phyloP scores from a whole-genome alignment of 2,888 invertebrate genomes.

The Scaptomyza tumidula region DNA sequence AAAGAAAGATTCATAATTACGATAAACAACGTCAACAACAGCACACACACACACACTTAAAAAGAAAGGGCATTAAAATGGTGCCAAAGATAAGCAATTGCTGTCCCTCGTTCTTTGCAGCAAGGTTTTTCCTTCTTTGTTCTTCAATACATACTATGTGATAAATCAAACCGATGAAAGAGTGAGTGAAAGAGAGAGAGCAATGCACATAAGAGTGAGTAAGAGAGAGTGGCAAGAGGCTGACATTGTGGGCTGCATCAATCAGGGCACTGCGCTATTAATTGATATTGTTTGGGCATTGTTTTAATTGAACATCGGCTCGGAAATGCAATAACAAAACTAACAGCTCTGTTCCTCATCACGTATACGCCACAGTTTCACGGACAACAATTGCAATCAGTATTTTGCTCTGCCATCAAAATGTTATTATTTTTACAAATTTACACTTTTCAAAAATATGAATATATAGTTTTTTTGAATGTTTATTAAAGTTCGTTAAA shows the following conservation, averaged over 20 bases:
- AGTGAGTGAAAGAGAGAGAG: not conserved
- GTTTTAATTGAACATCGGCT: constrained; percentile 69
- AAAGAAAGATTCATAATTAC: constrained; percentile 61
- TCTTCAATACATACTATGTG: constrained; percentile 37
- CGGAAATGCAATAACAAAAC: constrained; percentile 60
- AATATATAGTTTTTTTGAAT: too few species aligned
- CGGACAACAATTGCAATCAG: not conserved
- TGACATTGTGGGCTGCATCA: constrained; percentile 49
- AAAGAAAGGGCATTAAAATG: constrained; percentile 23
- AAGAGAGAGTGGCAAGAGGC: constrained; percentile 18
- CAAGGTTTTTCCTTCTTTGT: constrained; percentile 34
- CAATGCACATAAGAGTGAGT: not conserved
- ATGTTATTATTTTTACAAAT: too few species aligned
- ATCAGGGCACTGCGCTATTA: constrained; percentile 64
- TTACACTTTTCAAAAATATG: too few species aligned
- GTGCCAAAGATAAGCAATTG: constrained; percentile 58
- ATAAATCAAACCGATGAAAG: constrained; percentile 38
- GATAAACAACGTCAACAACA: constrained; percentile 32
- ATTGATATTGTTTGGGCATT: constrained; percentile 70
- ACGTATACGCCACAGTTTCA: constrained; percentile 14
- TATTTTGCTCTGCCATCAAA: too few species aligned
- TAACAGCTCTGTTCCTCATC: constrained; percentile 29
- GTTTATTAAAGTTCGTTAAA: too few species aligned
- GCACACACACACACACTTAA: constrained; percentile 5
- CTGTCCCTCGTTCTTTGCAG: constrained; percentile 27